Percentiles rank a stretch among this genome's conserved stretches.
Conservation (phyloP, 64 coral and sea anemone genomes). For the Montipora cactus region DNA sequence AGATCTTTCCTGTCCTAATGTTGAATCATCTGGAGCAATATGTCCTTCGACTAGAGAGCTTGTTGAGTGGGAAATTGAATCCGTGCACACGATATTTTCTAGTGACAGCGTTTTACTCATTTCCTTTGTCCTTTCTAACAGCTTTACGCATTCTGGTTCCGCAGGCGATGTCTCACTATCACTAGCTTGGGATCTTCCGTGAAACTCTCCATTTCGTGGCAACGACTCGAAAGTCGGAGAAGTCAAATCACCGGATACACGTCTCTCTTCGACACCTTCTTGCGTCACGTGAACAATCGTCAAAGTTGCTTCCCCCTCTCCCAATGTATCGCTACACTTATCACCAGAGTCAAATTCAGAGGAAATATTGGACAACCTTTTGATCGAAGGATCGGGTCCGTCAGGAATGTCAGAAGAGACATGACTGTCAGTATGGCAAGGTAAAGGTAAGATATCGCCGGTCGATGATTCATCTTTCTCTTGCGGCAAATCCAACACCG, state of each 20-base stretch:
- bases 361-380: conserved; percentile 72
- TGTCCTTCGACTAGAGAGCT: conserved; percentile 42
- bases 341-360: conserved; percentile 84
- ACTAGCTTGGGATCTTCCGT: background rate
- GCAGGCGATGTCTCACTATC: background rate
- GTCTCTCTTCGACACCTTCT: conserved; percentile 10
- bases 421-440: background rate
- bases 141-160: background rate
- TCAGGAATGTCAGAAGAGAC: background rate
- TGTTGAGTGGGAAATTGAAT: conserved; percentile 4
- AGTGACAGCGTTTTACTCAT: conserved; percentile 10
- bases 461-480: conserved; percentile 8
- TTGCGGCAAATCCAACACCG: background rate
- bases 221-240: background rate
- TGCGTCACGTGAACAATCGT: conserved; percentile 41
- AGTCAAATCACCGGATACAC: background rate
- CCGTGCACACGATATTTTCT: conserved; percentile 12
- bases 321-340: conserved; percentile 38
- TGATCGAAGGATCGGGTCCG: background rate
- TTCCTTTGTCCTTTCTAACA: background rate
- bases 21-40: background rate
- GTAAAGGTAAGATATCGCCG: background rate
- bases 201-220: background rate
- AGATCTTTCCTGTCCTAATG: background rate
- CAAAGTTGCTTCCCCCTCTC: conserved; percentile 5